Evolutionary conservation across 2,797 vertebrate species (phyloP), one percentile per base, ranked within the genome.

Genomic region (Enteromius argenteus): DNA sequence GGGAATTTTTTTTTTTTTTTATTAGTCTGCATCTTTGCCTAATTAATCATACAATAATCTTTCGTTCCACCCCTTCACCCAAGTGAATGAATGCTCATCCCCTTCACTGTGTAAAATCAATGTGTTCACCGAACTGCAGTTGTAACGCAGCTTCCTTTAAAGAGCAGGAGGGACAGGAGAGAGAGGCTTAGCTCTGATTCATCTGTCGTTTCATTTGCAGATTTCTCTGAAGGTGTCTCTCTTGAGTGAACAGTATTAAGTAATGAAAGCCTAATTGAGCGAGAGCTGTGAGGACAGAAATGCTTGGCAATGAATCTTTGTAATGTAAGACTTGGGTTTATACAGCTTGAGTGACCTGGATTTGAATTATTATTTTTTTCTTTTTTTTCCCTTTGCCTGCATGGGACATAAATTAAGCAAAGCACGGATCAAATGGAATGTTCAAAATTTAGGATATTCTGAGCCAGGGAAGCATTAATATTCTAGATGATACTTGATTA

Each of bases 1-100:
- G 17, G 44, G 30, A 60, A 32, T 17, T 3, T 19, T 46, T 19
- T 14, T 10, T 42, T 53, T 4, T 64, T 88, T 86, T 86, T 68
- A 86, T 91, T 80, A 80, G 62, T 53, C 44, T 82, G 39, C 32
- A 76, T 60, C 1, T 82, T 88, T 87, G 87, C 39, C 80, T 85
- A 86, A 88, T 83, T 85, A 82, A 66, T 51, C 60, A 71, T 72
- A 79, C 87, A 82, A 60, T 87, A 73, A 86, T 77, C 73, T 23
- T 21, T 80, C 72, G 23, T 53, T 39, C 32, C 44, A 64, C 21
- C 80, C 13, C 0, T 73, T 42, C 21, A 21, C 60, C 42, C 32
- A 4, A 21, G 39, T 66, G 58, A 73, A 46, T 30, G 27, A 32
- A 14, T 51, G 37, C n/a, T 56, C 27, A 35, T 49, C 68, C 56